Evolutionary conservation across 2,797 vertebrate genomes (phyloP).

Genomic region (Nannoperca obscura): DNA sequence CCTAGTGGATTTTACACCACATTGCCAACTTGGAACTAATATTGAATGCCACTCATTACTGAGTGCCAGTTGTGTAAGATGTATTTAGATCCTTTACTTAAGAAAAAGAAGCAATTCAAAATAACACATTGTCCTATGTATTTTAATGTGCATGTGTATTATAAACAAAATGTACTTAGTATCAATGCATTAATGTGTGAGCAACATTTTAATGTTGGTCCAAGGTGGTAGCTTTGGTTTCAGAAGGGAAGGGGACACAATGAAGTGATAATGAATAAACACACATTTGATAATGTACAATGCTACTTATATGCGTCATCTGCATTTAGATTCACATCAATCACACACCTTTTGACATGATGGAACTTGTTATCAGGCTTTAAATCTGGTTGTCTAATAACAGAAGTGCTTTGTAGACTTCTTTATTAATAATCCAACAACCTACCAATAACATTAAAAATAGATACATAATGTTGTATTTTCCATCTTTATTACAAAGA

Average conservation of each 20-base stretch:
- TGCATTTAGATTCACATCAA: not conserved
- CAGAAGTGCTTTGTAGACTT: not conserved
- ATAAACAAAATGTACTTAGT: not conserved
- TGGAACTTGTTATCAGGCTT: not conserved
- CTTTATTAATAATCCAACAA: not conserved
- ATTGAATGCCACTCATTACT: not conserved
- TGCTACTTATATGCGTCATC: not conserved
- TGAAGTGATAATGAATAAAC: not conserved
- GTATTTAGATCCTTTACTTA: not conserved
- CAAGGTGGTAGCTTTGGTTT: not conserved
- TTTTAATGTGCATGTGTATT: too few relatives aligned
- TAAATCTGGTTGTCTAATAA: not conserved
- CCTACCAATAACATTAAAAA: not conserved
- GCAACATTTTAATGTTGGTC: not conserved
- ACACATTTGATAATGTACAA: not conserved
- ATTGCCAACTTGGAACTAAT: not conserved
- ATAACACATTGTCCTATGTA: not conserved
- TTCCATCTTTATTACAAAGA: not conserved
- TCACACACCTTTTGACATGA: not conserved
- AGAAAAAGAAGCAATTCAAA: not conserved
- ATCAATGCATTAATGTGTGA: not conserved
- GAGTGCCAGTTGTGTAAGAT: not conserved
- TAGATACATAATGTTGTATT: too few relatives aligned
- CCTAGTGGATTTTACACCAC: conserved; percentile 44
- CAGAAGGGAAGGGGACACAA: not conserved